Percentiles rank a stretch among this genome's conserved stretches.
Evolutionary conservation across 2,113 vertebrate genomes (phyloP).

Genomic region (Pitta sordida): DNA sequence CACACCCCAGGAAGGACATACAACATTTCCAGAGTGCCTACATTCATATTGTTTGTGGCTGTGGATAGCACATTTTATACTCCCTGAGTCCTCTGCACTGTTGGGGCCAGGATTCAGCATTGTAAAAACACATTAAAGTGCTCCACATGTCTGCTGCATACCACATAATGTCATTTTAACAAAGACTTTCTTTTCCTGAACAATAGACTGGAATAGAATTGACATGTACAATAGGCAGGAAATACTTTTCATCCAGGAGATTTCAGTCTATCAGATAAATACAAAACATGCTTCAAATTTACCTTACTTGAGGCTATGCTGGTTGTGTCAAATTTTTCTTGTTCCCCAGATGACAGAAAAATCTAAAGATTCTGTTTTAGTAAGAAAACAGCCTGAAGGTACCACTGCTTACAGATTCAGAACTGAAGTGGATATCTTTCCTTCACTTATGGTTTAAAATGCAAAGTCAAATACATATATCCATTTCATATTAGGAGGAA

Average conservation of each 20-base stretch:
- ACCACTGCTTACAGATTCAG: background rate
- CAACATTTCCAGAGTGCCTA: background rate
- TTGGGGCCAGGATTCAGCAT: background rate
- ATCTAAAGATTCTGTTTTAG: background rate
- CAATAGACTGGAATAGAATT: background rate
- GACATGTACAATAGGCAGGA: background rate
- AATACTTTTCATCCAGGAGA: background rate
- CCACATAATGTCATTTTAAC: background rate
- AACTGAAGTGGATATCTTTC: background rate
- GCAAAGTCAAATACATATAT: background rate
- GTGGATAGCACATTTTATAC: background rate
- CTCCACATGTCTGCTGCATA: background rate
- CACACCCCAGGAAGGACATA: background rate
- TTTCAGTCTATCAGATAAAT: slow-evolving; percentile 10
- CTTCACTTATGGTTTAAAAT: background rate
- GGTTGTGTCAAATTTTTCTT: background rate
- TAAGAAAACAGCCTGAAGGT: background rate
- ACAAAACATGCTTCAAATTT: background rate
- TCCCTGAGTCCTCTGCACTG: background rate
- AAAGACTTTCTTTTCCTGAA: background rate
- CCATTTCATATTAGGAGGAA: background rate
- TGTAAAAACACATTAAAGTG: background rate
- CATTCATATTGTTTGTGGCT: background rate
- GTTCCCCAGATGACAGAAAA: background rate
- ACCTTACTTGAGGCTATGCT: background rate